Base-by-base conservation (phyloP, 2,888 invertebrate species). In the Drosophila prostipennis region DNA sequence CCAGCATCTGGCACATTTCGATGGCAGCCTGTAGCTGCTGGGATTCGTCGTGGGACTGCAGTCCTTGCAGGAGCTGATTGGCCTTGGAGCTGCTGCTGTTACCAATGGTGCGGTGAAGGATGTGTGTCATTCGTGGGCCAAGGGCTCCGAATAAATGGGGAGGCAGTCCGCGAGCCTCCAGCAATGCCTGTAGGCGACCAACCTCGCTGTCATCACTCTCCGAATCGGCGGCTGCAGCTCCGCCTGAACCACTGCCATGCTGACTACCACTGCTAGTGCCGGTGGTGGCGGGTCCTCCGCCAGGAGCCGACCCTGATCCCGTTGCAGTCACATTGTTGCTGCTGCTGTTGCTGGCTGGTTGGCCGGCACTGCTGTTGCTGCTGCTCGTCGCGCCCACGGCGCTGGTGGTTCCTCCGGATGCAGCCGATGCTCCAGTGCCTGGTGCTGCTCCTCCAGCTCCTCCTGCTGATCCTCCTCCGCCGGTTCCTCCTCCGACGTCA, bases 1-100 rank as follows among this genome's bases (percentile, higher is more conserved):
- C 98, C 60, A 99, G 93, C 92, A 99, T 95, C 93, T 99, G 98
- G 91, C 98, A 98, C 98, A 99, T 98, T 93, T 99, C 98, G 74
- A 98, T 98, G 39, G 98, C 98, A 1, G 98, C 98, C 91, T 98
- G 98, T 72, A 99, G 93, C 92, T 99, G 98, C 90, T 98, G 98
- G 8, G 98, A 98, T 91, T 99, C 98, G 91, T 99, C 98, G 23
- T 96, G 96, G 3, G 98, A 97, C 91, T 98, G 98, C 74, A 99
- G 93, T 0, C 98, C 98, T 79, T 97, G 96, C 46, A 99, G 92
- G 51, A 99, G 93, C 90, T 98, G 98, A 89, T 98, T 98, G 1
- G 98, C 98, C 93, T 98, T 98, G 5, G 97, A 96, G 63, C 96
- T 91, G 85, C 96, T 96, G 89, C 95, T 95, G 58, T 96, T 96